These are phyloP conservation scores for Hemiprocne comata DNA, from an alignment of 2,113 vertebrate genomes.

Conservation along the genomic window DNA sequence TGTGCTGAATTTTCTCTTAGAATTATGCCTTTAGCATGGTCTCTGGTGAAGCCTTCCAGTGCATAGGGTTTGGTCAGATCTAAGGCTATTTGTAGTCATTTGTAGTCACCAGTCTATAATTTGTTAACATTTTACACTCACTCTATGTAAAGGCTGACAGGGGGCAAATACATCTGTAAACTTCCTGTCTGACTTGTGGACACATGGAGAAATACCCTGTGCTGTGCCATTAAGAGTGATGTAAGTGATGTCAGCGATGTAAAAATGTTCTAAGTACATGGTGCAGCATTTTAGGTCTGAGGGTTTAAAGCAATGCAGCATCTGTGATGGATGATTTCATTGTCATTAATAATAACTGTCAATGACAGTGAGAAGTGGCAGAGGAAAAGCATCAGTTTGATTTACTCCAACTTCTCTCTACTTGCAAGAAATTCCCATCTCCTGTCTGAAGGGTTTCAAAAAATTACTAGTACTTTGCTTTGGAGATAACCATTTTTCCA, in stretches of 20 bases:
- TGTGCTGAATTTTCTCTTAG: not conserved
- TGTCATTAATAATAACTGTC: not conserved
- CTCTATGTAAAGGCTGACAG: not conserved
- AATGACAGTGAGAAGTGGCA: not conserved
- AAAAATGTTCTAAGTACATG: not conserved
- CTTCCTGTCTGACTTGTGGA: not conserved
- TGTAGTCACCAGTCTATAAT: not conserved
- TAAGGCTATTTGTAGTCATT: not conserved
- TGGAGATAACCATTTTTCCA: not conserved
- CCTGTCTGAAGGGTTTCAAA: not conserved
- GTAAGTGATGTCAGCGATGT: not conserved
- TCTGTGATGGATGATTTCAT: not conserved
- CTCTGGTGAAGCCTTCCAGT: not conserved
- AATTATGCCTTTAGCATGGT: not conserved
- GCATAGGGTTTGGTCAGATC: not conserved
- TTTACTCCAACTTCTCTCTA: not conserved
- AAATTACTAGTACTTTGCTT: not conserved
- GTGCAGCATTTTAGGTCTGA: not conserved
- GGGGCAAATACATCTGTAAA: not conserved
- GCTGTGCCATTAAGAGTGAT: not conserved
- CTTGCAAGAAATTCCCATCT: not conserved
- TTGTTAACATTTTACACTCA: not conserved
- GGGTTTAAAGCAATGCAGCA: not conserved
- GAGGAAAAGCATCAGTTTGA: not conserved
- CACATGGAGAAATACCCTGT: not conserved